Percentiles rank a stretch among this genome's conserved stretches.
Evolutionary conservation across 2,797 vertebrate genomes (phyloP).

Genomic region (Podarcis siculus): DNA sequence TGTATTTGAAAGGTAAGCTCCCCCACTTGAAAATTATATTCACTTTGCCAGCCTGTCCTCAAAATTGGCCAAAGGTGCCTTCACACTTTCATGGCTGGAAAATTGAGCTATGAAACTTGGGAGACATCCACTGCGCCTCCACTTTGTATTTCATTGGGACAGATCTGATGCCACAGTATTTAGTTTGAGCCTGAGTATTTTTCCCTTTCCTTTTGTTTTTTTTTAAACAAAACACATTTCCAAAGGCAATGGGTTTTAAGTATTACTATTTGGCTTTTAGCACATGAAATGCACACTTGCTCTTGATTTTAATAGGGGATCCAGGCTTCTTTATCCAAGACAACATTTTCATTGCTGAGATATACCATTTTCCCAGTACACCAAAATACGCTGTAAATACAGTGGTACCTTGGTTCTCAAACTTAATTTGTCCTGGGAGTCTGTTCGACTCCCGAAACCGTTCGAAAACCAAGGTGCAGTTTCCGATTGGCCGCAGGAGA

Average conservation of each 20-base stretch:
- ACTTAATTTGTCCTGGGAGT: too few species aligned
- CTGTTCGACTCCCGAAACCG: too few species aligned
- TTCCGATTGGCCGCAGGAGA: too few species aligned
- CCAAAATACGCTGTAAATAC: neutral
- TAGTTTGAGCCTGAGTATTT: neutral
- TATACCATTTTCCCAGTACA: neutral
- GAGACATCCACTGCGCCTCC: neutral
- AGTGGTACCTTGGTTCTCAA: too few species aligned
- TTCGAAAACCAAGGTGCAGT: fast-evolving
- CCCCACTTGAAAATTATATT: neutral
- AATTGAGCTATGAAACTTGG: neutral
- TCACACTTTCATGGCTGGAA: neutral
- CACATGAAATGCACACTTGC: neutral
- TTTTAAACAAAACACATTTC: neutral
- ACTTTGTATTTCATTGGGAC: neutral
- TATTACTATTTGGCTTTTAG: neutral
- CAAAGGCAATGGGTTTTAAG: neutral
- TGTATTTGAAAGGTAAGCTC: neutral
- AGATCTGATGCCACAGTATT: neutral
- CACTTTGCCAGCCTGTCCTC: neutral
- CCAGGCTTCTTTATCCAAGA: neutral
- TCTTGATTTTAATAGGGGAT: neutral
- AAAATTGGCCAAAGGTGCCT: neutral
- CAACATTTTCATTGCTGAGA: neutral
- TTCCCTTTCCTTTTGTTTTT: too few species aligned